Evolutionary conservation across 2,888 invertebrate species (phyloP), one percentile per base, ranked within the genome.

Genomic region (Nephrocerus scutellatus): DNA sequence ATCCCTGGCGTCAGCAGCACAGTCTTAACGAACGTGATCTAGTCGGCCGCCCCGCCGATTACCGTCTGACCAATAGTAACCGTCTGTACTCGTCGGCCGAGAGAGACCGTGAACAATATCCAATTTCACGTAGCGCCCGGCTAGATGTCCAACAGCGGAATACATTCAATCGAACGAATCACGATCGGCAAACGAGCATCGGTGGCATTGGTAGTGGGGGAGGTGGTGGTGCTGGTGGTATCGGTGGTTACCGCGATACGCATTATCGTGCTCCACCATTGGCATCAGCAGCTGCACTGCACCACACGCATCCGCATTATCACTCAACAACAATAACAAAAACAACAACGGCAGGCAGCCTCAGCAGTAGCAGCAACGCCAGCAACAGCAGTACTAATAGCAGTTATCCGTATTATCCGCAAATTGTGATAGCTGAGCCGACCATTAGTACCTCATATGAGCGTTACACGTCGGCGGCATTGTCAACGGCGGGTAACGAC

Each of bases 131-230:
- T n/a, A 63, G 63, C 18, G 59, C 63, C 2, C 63, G 66, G 36
- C 53, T 69, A 51, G 68, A 69, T 57, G 67, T 68, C 32, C 66
- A 67, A 44, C 68, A 69, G 48, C 60, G 60, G 36, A 64, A 66
- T 49, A 59, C 57, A 30, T 62, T 66, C 42, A 69, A 68, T 56
- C 66, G 66, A 59, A 71, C 69, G 54, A 70, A 72, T 70, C 76
- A 69, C 60, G 66, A 68, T 42, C 67, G 67, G 62, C 66, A 62
- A 55, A 64, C 59, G 41, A 43, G 46, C 39, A 39, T 39, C 38
- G 43, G 44, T 44, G 39, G 36, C 14, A 34, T 30, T 30, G 44
- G 39, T 19, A 23, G 21, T 16, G 31, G 35, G 13, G 19, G 30
- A 21, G 34, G 30, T n/a, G 41, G 32, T 6, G 44, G 44, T 21